Base-by-base conservation (phyloP, 30 jellyfish, hydroid and myxozoan species). In the Chironex yamaguchii region DNA sequence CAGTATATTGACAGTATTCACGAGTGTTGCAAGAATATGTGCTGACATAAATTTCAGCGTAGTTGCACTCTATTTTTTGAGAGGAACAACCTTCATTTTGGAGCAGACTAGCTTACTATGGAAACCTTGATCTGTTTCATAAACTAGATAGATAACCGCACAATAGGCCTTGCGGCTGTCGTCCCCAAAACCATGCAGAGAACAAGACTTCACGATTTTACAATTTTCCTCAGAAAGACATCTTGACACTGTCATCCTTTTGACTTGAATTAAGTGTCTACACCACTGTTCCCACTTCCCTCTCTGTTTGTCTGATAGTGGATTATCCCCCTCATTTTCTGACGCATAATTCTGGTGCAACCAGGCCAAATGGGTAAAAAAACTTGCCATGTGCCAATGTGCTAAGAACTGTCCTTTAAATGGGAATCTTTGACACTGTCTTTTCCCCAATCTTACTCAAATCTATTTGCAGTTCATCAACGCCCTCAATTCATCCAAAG, bases 291-390 rank as follows among this genome's bases (percentile, higher is more conserved):
- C 63, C 65, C 65, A 67, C 28, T 17, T 4, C 24, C 22, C 13
- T 2, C 20, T 17, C 71, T 54, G 21, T 3, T 54, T 32, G 21
- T 54, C 81, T 12, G 49, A 26, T 26, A 50, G 13, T 11, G 76
- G 62, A 35, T 50, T 52, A 75, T 75, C 76, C 87, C 87, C 52
- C 0, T 42, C 52, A 51, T 11, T 51, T 64, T 32, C 29, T 75
- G 20, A 65, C 75, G 52, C 64, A 28, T 17, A 75, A 23, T 22
- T 51, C 13, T 11, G 87, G 76, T 20, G 65, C 30, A 42, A 71
- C 50, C 34, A 75, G 0, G n/a, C 76, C 87, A 20, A n/a, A 76
- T 75, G 76, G 86, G 52, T 73, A 71, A 73, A 36, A 73, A 9
- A 73, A 29, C 30, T 52, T 35, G 28, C 73, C 71, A 25, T 48